Evolutionary conservation across 2,797 vertebrate genomes (phyloP), one percentile per base, ranked within the genome.

Genomic region (Pampus argenteus): DNA sequence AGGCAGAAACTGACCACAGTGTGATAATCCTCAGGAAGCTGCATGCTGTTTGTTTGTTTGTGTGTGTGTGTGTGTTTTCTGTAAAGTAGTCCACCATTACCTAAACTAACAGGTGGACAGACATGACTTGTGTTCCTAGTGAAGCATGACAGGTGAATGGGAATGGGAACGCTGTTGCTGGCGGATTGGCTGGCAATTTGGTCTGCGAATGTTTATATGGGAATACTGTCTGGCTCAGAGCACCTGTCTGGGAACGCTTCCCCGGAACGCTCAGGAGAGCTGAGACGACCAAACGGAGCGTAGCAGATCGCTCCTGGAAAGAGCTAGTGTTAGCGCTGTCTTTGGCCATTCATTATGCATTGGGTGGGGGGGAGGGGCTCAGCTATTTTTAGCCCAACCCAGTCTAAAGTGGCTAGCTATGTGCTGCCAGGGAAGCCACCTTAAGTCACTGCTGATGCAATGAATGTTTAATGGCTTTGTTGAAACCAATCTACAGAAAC

Each of bases 331-430:
- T 90, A 90, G 89, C 79, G 65, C 86, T 73, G 85, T 91, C 85
- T 84, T 88, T 88, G 83, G 79, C 86, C 88, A 94, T 94, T 94
- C 89, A 91, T 95, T 94, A 95, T 94, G 91, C 92, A 94, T 93
- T 89, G 87, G 84, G 76, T 87, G 88, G n/a, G 74, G 90, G 87
- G 84, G 76, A 87, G 88, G 88, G 74, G 83, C 87, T 69, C 48
- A 18, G 79, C 86, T 93, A 93, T 94, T 94, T 94, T 86, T 93
- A 93, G 88, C 74, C 26, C 40, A 0, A 49, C 71, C 71, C 84
- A 71, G 36, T 79, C 66, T 87, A 69, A 92, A 91, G 90, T 83
- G 85, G 89, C 82, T 78, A 62, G 82, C 87, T 88, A 83, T 86
- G 77, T 71, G 78, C 88, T 92, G 88, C 89, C 82, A 86, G 83